Evolutionary conservation across 2,888 invertebrate genomes (phyloP).

Genomic region (Pocota personata): DNA sequence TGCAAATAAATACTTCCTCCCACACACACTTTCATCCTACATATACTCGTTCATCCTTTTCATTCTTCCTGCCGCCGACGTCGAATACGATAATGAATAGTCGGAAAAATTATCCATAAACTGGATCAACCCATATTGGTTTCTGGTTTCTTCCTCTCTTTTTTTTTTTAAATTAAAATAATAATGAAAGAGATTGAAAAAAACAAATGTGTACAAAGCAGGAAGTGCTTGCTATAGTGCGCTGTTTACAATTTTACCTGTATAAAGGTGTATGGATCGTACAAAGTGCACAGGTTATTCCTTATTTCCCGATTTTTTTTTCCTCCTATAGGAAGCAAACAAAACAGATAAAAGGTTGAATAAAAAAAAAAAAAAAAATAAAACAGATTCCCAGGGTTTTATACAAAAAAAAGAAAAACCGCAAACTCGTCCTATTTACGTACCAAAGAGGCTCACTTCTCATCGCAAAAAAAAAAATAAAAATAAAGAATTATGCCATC

Average conservation of each 20-base stretch:
- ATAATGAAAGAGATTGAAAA: slow-evolving; percentile 27
- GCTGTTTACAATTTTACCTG: slow-evolving; percentile 49
- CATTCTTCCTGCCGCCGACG: slow-evolving; percentile 2
- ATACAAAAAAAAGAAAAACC: slow-evolving; percentile 45
- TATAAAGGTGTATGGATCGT: slow-evolving; percentile 44
- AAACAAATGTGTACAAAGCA: slow-evolving; percentile 21
- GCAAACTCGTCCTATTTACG: slow-evolving; percentile 70
- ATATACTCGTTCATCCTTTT: neutral
- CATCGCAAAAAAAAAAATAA: slow-evolving; percentile 26
- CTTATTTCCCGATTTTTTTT: slow-evolving; percentile 29
- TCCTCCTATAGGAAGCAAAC: slow-evolving; percentile 42
- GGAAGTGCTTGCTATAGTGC: slow-evolving; percentile 45
- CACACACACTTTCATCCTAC: neutral
- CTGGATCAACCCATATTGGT: slow-evolving; percentile 67
- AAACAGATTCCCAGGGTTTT: slow-evolving; percentile 61
- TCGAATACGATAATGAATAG: slow-evolving; percentile 50
- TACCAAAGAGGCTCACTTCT: slow-evolving; percentile 59
- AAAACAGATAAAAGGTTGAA: slow-evolving; percentile 50
- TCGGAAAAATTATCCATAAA: slow-evolving; percentile 63
- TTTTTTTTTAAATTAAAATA: slow-evolving; percentile 49
- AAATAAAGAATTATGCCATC: slow-evolving; percentile 48
- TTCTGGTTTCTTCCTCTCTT: slow-evolving; percentile 26
- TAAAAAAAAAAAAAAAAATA: slow-evolving; percentile 19
- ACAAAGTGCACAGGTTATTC: slow-evolving; percentile 67
- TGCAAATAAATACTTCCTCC: slow-evolving; percentile 8